Base-by-base conservation (phyloP, 2,888 invertebrate species). In the Cerastoderma edule region DNA sequence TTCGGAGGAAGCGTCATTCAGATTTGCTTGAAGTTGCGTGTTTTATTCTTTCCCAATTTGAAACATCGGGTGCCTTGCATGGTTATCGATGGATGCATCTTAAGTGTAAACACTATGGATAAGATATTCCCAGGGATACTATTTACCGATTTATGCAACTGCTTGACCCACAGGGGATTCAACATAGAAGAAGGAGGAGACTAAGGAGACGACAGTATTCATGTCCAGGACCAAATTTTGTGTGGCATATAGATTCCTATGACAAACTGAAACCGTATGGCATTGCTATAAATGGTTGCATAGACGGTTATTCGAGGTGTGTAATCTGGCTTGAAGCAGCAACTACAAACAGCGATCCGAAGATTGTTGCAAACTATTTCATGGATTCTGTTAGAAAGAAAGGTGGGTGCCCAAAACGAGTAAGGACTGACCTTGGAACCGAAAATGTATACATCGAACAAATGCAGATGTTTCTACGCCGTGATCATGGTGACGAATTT, bases 241-340 rank as follows among this genome's bases (percentile, higher is more conserved):
- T 78, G 19, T 81, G 76, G 78, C 83, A 81, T 66, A 64, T 83
- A 33, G 80, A 80, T 53, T 53, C 64, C 10, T 71, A 77, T 54
- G 79, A 82, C 53, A 80, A 82, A 54, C 46, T 79, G 16, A 77
- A 65, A 64, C 74, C 75, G 13, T 83, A 72, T 60, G 81, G 80
- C 46, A 67, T 81, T 35, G 67, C 24, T 53, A 73, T 77, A 33
- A 48, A 80, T 65, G 80, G 83, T 22, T 71, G 75, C 33, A 75
- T 83, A 24, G 83, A 83, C 50, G 56, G 56, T 19, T 83, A 67
- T 66, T 80, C 78, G 22, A 54, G 82, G 19, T 44, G 70, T 22
- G 57, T 80, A 8, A 64, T 84, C 16, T 84, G 80, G 80, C 60
- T 84, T 19, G 71, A 75, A 53, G 82, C 68, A 30, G 22, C n/a